Evolutionary conservation across 2,888 invertebrate genomes (phyloP), one percentile per base, ranked within the genome.

Genomic region (Synanthedon andrenaeformis): DNA sequence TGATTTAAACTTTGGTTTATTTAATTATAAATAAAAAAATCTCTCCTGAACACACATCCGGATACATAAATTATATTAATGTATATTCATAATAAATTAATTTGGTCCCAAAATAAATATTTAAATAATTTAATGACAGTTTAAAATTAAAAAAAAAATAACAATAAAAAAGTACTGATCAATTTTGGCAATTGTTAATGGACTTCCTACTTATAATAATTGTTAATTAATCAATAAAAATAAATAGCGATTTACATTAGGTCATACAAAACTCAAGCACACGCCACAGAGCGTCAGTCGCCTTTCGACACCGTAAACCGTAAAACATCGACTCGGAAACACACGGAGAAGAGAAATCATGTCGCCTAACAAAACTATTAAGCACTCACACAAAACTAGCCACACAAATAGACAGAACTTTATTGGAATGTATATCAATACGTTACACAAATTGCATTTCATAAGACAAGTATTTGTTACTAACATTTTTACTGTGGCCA

Each of bases 61-160:
- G 80, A 81, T 82, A 81, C 79, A 79, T 80, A 82, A 86, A 76
- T 70, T 71, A 72, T 69, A 74, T 69, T 68, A 35, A 61, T 69
- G 79, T 69, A 82, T 79, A 76, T 75, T 81, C 71, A 78, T 77
- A 86, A 87, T 86, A 87, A 87, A 86, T 83, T 83, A 84, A 84
- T 87, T 88, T 89, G 84, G 83, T 88, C 88, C 86, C 87, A 75
- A 86, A 85, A 88, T 86, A 85, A 86, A 85, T 85, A 82, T 79
- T 72, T 69, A 79, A 79, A 84, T 79, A 82, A 80, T 79, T 78
- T 82, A 81, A 81, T 66, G 71, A 74, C 79, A 77, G 77, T 71
- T 70, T 69, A 73, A 78, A 79, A 72, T 53, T 52, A 73, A 76
- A 81, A 82, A 83, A 23, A 84, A 77, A 81, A 78, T 70, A 72